Conservation (phyloP, 2,113 vertebrate genomes). For the Elephas maximus region DNA sequence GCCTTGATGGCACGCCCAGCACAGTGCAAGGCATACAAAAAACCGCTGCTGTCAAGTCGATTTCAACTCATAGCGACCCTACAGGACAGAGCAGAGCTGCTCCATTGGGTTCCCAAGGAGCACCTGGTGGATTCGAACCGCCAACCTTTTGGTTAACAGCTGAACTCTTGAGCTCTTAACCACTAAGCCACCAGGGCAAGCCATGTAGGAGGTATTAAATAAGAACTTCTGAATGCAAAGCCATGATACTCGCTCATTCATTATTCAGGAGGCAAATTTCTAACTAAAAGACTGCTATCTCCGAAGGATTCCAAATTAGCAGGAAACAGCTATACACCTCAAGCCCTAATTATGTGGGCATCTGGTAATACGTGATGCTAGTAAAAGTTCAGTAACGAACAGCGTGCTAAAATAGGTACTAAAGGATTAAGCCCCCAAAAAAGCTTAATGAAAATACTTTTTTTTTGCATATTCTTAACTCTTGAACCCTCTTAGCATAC, state of each 20-base stretch:
- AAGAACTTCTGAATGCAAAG: neutral
- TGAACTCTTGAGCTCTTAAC: too few species aligned
- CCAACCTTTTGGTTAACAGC: too few species aligned
- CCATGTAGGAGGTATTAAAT: neutral
- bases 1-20: neutral
- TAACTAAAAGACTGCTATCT: conserved; percentile 38
- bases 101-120: too few species aligned
- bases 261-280: conserved; percentile 21
- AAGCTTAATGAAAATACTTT: conserved; percentile 15
- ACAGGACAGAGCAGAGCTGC: neutral
- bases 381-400: conserved; percentile 28
- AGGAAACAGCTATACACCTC: neutral
- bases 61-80: neutral
- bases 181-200: too few species aligned
- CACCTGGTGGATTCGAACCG: too few species aligned
- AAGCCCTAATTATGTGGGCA: neutral
- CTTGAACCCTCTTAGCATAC: neutral
- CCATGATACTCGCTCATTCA: neutral
- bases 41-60: too few species aligned
- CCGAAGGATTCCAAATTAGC: conserved; percentile 19
- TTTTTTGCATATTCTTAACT: conserved; percentile 36
- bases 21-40: neutral
- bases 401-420: neutral
- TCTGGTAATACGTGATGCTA: neutral
- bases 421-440: neutral